Base-by-base conservation (phyloP, 2,888 invertebrate species). In the Pemphredon lugubris region DNA sequence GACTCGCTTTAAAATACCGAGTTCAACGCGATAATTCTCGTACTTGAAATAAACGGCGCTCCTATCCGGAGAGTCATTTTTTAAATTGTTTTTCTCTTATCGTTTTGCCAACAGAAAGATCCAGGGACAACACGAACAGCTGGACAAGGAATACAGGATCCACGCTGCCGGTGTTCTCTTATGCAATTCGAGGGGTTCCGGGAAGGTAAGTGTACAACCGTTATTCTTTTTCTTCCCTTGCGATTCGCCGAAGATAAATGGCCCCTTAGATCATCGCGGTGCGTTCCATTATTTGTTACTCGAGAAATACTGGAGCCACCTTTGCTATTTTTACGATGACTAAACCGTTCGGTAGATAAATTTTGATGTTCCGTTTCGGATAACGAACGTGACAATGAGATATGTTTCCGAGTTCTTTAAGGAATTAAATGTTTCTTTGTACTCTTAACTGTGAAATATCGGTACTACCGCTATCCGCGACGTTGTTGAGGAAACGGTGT, bases 71-170 rank as follows among this genome's bases (percentile, higher is more conserved):
- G 2, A 34, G n/a, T n/a, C 34, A 4, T 34, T 34, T 42, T 11
- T 3, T 16, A 42, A 16, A 42, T 11, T 5, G 40, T n/a, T 4
- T 42, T 42, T 42, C 40, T 9, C 11, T 5, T 4, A 4, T 20
- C 13, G n/a, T 30, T 9, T 26, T 34, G 40, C 4, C 40, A 9
- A 4, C 90, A 94, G 94, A 75, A 93, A 93, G 79, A 94, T 94
- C 77, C 94, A 94, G 89, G 92, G 93, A 65, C 94, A 94, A 83
- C 92, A 94, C 85, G 93, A 94, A 83, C 93, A 93, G 77, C 90
- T 94, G 83, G 94, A 94, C 81, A 92, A 93, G 83, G 94, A 94
- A 82, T 94, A 94, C 85, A 90, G 92, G 75, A 92, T 92, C 76
- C 93, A 94, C 84, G 94, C 94, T 53, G 91, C 93, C 60, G 93